These are phyloP conservation scores for Plagodis pulveraria DNA, from an alignment of 2,888 invertebrate genomes.

Conservation along the genomic window DNA sequence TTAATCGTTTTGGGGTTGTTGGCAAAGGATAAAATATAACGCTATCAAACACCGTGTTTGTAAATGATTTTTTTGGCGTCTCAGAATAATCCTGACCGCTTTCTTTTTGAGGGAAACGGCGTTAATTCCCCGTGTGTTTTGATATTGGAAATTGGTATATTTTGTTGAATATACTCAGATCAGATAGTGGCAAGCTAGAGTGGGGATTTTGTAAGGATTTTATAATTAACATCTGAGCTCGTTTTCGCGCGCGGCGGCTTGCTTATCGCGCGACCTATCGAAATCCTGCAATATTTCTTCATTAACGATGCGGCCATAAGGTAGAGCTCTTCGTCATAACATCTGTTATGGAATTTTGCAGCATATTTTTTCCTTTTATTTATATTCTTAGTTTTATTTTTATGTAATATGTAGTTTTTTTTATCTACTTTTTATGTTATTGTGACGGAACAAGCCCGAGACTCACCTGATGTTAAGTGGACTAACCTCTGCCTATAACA, in stretches of 20 bases:
- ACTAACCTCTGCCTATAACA: too few species aligned
- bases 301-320: constrained; percentile 72
- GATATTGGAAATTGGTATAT: constrained; percentile 40
- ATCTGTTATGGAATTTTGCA: constrained; percentile 55
- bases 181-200: constrained; percentile 42
- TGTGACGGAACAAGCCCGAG: too few species aligned
- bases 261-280: constrained; percentile 74
- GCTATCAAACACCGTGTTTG: constrained; percentile 64
- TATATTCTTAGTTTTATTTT: not conserved
- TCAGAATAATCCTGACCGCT: constrained; percentile 50
- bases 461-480: too few species aligned
- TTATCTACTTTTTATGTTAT: too few species aligned
- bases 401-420: not conserved
- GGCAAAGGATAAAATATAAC: constrained; percentile 48
- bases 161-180: constrained; percentile 32
- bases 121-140: constrained; percentile 40
- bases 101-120: constrained; percentile 36
- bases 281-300: constrained; percentile 79
- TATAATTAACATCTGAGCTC: constrained; percentile 69
- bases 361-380: constrained; percentile 20
- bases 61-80: constrained; percentile 59
- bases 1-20: constrained; percentile 46
- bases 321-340: constrained; percentile 58
- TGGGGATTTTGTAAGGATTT: constrained; percentile 42
- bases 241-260: constrained; percentile 56